Conservation (phyloP, 2,113 vertebrate species). For the Alces alces region DNA sequence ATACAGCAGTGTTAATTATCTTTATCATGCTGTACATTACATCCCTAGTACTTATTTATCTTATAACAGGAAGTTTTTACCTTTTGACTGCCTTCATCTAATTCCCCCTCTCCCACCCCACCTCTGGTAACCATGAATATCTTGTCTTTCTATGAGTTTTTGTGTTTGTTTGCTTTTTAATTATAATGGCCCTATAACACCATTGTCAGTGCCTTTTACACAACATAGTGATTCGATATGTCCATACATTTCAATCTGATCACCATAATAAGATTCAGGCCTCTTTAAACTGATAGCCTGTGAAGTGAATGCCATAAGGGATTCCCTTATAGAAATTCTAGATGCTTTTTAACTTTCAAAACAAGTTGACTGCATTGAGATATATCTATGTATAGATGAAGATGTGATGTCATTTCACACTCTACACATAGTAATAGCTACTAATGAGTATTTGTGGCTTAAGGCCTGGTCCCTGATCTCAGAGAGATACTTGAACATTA, state of each 20-base stretch:
- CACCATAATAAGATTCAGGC: neutral
- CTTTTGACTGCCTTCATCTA: neutral
- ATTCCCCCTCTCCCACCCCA: neutral
- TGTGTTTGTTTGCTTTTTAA: neutral
- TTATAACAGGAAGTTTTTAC: neutral
- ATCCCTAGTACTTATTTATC: neutral
- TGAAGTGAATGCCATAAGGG: neutral
- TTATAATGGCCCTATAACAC: neutral
- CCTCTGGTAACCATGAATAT: neutral
- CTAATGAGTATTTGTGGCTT: neutral
- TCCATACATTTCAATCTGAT: neutral
- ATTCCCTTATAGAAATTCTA: neutral
- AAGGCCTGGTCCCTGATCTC: neutral
- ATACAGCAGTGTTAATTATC: neutral
- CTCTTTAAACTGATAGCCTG: neutral
- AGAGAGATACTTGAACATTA: neutral
- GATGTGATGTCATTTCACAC: neutral
- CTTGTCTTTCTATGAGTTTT: neutral
- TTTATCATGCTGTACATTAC: neutral
- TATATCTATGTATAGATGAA: neutral
- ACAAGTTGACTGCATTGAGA: neutral
- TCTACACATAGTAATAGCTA: neutral
- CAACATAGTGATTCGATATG: neutral
- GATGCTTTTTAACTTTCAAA: conserved; percentile 22
- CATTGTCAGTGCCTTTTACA: neutral